Base-by-base conservation (phyloP, 2,888 invertebrate species). In the Latheticus oryzae region DNA sequence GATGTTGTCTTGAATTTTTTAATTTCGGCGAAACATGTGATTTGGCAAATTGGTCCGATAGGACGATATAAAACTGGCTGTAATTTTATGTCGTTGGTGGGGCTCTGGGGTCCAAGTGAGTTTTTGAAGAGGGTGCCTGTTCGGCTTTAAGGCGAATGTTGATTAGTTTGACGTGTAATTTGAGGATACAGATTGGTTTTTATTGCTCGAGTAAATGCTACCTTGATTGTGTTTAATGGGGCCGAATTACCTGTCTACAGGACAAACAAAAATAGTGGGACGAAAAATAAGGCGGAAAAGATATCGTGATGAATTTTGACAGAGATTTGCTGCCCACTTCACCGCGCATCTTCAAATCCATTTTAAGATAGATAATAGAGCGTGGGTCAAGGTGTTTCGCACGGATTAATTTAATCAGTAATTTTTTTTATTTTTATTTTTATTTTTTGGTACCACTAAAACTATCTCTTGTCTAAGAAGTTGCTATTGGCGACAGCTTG, bases 401-500 rank as follows among this genome's bases (percentile, higher is more conserved):
- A 24, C 15, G 28, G 24, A 26, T 26, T 28, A n/a, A 42, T 42
- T 42, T 42, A 42, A 42, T 42, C 28, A 26, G 26, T 16, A 21
- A 5, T 40, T 40, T 40, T 42, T 42, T 13, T 12, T n/a, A 2
- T 16, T 24, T 40, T 13, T 8, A 47, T 3, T 32, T 35, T 17
- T n/a, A 48, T 48, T 24, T 12, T 23, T 8, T 16, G 42, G 42
- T 28, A 42, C 42, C 42, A 42, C 42, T n/a, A 26, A 42, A 42
- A 26, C 28, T 28, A 42, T 42, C 42, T 15, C 8, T 26, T 13
- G 42, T 42, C 42, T 42, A 3, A 7, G 30, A 37, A 42, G 59
- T 38, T 42, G 62, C 63, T 50, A 35, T 19, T 30, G 57, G 63
- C 60, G 62, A 63, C 62, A 59, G 60, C 55, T 50, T 21, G 26